These are phyloP conservation scores for Zapus hudsonius DNA, from an alignment of 2,113 vertebrate species.

Conservation along the genomic window DNA sequence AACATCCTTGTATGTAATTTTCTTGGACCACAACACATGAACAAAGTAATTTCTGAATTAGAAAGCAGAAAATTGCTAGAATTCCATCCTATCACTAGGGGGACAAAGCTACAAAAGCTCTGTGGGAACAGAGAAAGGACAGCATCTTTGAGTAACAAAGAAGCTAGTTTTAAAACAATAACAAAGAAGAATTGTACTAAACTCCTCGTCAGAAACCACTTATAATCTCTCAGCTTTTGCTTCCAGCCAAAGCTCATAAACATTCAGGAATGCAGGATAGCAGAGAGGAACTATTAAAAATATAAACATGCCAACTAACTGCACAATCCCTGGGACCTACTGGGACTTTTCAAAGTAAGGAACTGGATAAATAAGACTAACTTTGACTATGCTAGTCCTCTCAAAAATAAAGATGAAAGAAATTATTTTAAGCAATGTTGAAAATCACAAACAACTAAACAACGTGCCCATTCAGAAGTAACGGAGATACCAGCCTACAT, in stretches of 20 bases:
- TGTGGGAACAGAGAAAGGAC: constrained; percentile 60
- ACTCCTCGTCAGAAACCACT: not conserved
- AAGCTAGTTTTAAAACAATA: constrained; percentile 67
- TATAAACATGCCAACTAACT: constrained; percentile 10
- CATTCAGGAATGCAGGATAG: constrained; percentile 56
- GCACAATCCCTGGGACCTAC: not conserved
- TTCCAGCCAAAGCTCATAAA: constrained; percentile 40
- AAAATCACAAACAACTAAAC: constrained; percentile 43
- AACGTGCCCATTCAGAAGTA: not conserved
- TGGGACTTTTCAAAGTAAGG: constrained; percentile 36
- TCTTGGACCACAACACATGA: constrained; percentile 75
- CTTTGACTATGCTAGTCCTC: not conserved
- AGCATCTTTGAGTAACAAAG: constrained; percentile 67
- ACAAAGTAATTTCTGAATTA: constrained; percentile 74
- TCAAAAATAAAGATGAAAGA: constrained; percentile 15
- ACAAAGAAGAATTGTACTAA: constrained; percentile 70
- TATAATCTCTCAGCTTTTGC: constrained; percentile 36
- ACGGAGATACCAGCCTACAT: not conserved
- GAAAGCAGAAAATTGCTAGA: constrained; percentile 79
- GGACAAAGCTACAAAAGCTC: constrained; percentile 56
- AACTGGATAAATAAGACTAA: not conserved
- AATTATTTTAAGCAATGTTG: constrained; percentile 28
- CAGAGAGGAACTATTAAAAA: constrained; percentile 38
- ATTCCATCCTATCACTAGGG: constrained; percentile 70
- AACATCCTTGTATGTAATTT: constrained; percentile 77